These are phyloP conservation scores for Selenia dentaria DNA, from an alignment of 2,888 invertebrate genomes.

Conservation along the genomic window DNA sequence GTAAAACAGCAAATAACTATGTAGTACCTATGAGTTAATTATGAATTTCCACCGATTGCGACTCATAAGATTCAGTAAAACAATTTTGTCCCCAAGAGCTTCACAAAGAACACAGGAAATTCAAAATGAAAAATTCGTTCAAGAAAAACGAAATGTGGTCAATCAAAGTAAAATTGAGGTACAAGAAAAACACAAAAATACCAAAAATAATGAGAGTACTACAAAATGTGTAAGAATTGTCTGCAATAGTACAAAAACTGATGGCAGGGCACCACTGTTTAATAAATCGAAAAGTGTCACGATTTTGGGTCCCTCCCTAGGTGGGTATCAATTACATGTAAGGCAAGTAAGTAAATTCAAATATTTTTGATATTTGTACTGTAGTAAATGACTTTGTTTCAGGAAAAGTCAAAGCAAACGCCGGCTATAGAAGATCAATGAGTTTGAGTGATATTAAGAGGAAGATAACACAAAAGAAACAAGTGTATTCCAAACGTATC, in stretches of 20 bases:
- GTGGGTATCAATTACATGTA: too few relatives aligned
- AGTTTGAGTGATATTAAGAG: conserved; percentile 1
- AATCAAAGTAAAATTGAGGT: background rate
- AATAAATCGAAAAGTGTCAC: conserved; percentile 1
- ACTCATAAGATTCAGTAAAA: background rate
- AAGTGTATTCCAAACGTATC: background rate
- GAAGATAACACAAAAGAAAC: background rate
- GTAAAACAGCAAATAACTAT: conserved; percentile 1
- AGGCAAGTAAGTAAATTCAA: too few relatives aligned
- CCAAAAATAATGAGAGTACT: background rate
- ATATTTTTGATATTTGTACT: too few relatives aligned
- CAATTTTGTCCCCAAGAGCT: background rate
- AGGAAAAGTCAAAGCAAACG: background rate
- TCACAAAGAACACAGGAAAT: background rate
- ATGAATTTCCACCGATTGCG: conserved; percentile 5
- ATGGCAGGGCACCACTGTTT: background rate
- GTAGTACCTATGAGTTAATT: too few relatives aligned
- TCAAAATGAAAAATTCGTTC: background rate
- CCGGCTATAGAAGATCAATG: background rate
- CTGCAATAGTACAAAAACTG: background rate
- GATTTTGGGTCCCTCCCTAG: background rate
- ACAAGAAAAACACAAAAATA: background rate
- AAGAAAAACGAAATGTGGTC: background rate
- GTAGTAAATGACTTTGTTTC: background rate
- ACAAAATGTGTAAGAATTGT: background rate